Percentiles rank a stretch among this genome's conserved stretches.
phyloP scores from a whole-genome alignment of 2,113 vertebrate genomes.

The Cochlearius cochlearius region DNA sequence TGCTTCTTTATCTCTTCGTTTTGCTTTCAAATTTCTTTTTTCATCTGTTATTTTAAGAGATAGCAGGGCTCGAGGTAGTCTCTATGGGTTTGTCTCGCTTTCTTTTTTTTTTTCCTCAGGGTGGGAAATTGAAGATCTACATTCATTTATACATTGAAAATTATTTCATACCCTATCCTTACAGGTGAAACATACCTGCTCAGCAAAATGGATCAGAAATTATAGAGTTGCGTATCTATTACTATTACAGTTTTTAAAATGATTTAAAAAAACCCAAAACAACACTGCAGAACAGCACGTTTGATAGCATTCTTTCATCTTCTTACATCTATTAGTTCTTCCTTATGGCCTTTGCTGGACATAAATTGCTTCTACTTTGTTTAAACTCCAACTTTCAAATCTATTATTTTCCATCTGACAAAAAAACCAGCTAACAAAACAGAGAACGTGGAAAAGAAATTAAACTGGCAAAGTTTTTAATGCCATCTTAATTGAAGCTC shows the following conservation, averaged over 20 bases:
- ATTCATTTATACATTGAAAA: not conserved
- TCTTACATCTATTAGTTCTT: not conserved
- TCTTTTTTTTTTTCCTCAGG: not conserved
- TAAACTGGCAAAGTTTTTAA: not conserved
- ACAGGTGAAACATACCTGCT: conserved; percentile 2
- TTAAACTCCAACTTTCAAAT: not conserved
- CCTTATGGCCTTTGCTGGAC: not conserved
- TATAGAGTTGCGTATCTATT: not conserved
- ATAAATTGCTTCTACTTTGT: not conserved
- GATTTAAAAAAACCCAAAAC: not conserved
- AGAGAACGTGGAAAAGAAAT: not conserved
- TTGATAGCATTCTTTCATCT: not conserved
- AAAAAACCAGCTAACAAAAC: not conserved
- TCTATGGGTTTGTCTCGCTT: not conserved
- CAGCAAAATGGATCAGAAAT: not conserved
- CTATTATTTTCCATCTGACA: not conserved
- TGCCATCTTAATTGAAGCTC: not conserved
- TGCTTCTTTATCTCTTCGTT: conserved; percentile 69
- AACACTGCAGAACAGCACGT: not conserved
- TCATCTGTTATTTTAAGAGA: conserved; percentile 68
- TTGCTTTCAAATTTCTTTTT: conserved; percentile 69
- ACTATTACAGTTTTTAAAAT: not conserved
- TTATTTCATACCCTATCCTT: not conserved
- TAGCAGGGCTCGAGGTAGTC: conserved; percentile 48
- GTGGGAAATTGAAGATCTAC: not conserved